Evolutionary conservation across 2,113 vertebrate genomes (phyloP), one percentile per base, ranked within the genome.

Genomic region (Ammodytes dubius): DNA sequence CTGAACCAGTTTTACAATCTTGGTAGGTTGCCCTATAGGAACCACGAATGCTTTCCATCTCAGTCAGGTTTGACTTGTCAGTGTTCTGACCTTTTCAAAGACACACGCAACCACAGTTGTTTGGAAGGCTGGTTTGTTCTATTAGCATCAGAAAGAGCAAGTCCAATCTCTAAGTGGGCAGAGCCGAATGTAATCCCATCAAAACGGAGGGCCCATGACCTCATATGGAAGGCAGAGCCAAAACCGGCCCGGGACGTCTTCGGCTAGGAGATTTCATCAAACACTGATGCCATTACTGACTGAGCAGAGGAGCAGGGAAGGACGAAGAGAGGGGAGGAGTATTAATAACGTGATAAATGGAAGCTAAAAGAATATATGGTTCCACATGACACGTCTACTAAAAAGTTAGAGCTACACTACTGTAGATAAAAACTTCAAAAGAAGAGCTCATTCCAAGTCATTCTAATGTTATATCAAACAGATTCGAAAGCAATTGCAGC

Each of bases 131-230:
- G 72, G 87, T 90, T 91, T 83, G 77, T 69, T 90, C 79, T 86
- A 90, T 92, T 91, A 88, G 81, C 88, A 82, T 90, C 84, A 91
- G 86, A 69, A 81, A 82, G 84, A 87, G 88, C 89, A 85, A 85
- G 88, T 93, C 91, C 90, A 95, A 92, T 94, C 90, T 90, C 88
- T 92, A 93, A 95, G 87, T 94, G 94, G 93, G 85, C 90, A 80
- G 88, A 87, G 84, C 87, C 54, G 46, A 83, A 90, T 83, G 87
- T 94, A 95, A 95, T 95, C 92, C 91, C 89, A 95, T 95, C 91
- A 94, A 90, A 94, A 91, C 19, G 76, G 88, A 89, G 88, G 93
- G 85, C 81, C 74, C 77, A 79, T 94, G 88, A 95, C 93, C 93
- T 94, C 86, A 88, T 92, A 92, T 91, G 91, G 85, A 91, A 93